Evolutionary conservation across 2,113 vertebrate species (phyloP).

Genomic region (Acrocephalus kingi): DNA sequence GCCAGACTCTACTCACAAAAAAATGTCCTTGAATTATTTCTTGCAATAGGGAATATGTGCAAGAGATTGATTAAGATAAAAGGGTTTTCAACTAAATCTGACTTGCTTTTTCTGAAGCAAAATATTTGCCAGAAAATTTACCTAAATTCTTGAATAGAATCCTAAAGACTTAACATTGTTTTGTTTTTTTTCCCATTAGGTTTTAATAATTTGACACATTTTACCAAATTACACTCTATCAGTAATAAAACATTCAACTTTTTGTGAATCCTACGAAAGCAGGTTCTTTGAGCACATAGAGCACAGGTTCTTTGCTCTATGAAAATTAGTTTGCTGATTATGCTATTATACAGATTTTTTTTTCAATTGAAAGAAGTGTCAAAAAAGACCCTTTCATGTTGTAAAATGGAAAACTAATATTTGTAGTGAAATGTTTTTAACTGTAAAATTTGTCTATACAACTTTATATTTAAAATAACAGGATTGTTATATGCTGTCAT

Average conservation of each 20-base stretch:
- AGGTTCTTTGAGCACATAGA: not conserved
- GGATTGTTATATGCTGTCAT: not conserved
- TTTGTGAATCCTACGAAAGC: not conserved
- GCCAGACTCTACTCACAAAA: not conserved
- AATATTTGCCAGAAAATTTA: not conserved
- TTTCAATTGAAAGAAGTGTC: not conserved
- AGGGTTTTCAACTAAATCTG: not conserved
- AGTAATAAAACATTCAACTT: not conserved
- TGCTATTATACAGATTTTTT: not conserved
- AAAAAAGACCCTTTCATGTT: accelerated
- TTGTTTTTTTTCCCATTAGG: not conserved
- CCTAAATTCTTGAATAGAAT: not conserved
- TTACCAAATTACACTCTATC: not conserved
- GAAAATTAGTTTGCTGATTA: not conserved
- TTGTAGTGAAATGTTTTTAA: not conserved
- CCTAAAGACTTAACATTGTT: not conserved
- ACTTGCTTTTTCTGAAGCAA: not conserved
- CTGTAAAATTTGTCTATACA: not conserved
- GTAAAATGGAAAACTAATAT: not conserved
- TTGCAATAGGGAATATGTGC: not conserved
- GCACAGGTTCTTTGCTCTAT: not conserved
- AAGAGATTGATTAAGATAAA: not conserved
- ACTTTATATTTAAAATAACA: not conserved
- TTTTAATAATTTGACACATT: not conserved
- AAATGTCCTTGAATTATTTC: not conserved